Evolutionary conservation across 2,888 invertebrate genomes (phyloP).

Genomic region (Gandaritis pyraliata): DNA sequence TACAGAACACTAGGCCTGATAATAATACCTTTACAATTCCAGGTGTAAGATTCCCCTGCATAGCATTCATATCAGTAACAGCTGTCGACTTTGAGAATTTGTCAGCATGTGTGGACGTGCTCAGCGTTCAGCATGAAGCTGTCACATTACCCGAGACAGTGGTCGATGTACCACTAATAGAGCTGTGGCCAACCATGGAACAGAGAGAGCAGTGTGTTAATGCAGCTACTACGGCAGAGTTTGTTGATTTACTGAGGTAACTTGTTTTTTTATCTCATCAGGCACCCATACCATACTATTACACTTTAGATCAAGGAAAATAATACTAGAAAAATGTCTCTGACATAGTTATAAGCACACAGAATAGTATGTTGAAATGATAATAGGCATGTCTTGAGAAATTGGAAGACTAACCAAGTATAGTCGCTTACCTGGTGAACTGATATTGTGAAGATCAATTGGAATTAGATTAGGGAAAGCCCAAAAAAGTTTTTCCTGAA

Average conservation of each 20-base stretch:
- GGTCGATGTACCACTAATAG: slow-evolving; percentile 83
- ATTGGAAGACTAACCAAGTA: too few species aligned
- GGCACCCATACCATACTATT: too few species aligned
- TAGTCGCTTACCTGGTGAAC: too few species aligned
- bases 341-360: too few species aligned
- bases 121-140: slow-evolving; percentile 87
- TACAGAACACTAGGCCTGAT: background rate
- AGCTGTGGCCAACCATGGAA: slow-evolving; percentile 87
- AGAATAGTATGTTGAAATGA: too few species aligned
- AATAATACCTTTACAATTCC: slow-evolving; percentile 41
- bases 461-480: too few species aligned
- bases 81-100: slow-evolving; percentile 83
- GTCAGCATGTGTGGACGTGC: slow-evolving; percentile 83
- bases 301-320: too few species aligned
- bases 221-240: slow-evolving; percentile 85
- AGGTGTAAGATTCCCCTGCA: slow-evolving; percentile 86
- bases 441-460: too few species aligned
- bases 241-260: slow-evolving; percentile 85
- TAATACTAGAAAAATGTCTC: too few species aligned
- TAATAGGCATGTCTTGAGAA: too few species aligned
- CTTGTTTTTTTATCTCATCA: background rate
- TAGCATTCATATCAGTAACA: slow-evolving; percentile 85
- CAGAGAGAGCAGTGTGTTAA: slow-evolving; percentile 85
- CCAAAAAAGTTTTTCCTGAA: too few species aligned
- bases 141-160: slow-evolving; percentile 85